Percentiles rank a stretch among this genome's conserved stretches.
Evolutionary conservation across 2,797 vertebrate genomes (phyloP).

Genomic region (Salarias fasciatus): DNA sequence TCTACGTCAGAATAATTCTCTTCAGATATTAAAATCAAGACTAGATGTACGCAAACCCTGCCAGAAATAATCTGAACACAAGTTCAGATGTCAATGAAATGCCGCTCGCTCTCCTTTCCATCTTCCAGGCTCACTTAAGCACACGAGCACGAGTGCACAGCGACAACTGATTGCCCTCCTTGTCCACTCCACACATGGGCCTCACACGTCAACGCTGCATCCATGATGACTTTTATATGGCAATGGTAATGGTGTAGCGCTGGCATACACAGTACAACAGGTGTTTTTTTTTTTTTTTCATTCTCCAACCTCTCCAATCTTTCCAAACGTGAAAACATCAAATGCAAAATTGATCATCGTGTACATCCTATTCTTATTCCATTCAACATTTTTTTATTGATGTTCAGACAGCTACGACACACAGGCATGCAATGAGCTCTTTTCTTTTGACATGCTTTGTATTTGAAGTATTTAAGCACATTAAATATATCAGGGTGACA

Average conservation of each 20-base stretch:
- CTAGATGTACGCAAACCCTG: too few species aligned
- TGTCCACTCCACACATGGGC: slow-evolving; percentile 4
- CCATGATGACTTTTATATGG: slow-evolving; percentile 16
- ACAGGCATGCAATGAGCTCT: background rate
- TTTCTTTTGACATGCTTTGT: background rate
- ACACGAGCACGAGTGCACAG: background rate
- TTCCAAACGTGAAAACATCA: too few species aligned
- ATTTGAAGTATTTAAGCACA: background rate
- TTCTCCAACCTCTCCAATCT: too few species aligned
- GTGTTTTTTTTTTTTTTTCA: too few species aligned
- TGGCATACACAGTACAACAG: background rate
- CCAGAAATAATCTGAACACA: too few species aligned
- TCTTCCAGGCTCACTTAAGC: background rate
- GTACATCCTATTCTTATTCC: too few species aligned
- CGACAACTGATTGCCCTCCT: slow-evolving; percentile 19
- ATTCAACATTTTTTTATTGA: too few species aligned
- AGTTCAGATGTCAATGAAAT: too few species aligned
- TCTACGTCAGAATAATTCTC: too few species aligned
- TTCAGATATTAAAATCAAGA: too few species aligned
- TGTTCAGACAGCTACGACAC: too few species aligned
- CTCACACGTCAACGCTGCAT: slow-evolving; percentile 13
- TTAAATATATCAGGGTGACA: slow-evolving; percentile 5
- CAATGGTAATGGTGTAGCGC: background rate
- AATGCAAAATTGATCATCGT: too few species aligned
- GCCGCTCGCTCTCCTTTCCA: background rate